Base-by-base conservation (phyloP, 2,888 invertebrate genomes). In the Andricus quercusramuli region DNA sequence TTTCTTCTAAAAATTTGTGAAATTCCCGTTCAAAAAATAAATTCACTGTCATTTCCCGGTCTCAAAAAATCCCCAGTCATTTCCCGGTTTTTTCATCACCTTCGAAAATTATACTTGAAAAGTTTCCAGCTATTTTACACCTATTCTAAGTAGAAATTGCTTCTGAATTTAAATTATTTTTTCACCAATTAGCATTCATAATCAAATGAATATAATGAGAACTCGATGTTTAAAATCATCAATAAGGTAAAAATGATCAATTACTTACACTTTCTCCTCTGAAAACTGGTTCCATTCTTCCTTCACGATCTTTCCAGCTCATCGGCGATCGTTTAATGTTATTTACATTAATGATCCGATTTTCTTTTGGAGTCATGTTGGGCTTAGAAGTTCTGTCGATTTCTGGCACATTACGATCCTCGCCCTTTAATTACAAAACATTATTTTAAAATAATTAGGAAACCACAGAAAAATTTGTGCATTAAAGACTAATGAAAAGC, bases 361-460 rank as follows among this genome's bases (percentile, higher is more conserved):
- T 84, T 79, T 81, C 83, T 68, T 81, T 83, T 37, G 84, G 29
- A 1, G 81, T 81, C 37, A 82, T 74, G 65, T 86, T 86, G 37
- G 92, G 92, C 78, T 92, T 92, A 11, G 90, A 90, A 0, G 91
- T 88, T 84, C 92, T 89, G 64, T 92, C 90, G 44, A 92, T 86
- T 70, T 86, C 87, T 4, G 92, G 92, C 77, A 87, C 84, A 82
- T 90, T 91, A 17, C 86, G 87, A 70, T 90, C 89, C 51, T 85
- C 87, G 62, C 88, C 80, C 89, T 89, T 25, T 44, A 32, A 44
- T 41, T 29, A 44, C 17, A 62, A 59, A 79, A 65, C 20, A 77
- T 17, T 29, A 59, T 41, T 47, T 66, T 17, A 56, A 76, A 56
- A 68, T 79, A 32, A 29, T 62, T 29, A 6, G 29, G 22, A 62